These are phyloP conservation scores for Parascotia fuliginaria DNA, from an alignment of 2,888 invertebrate species.

Conservation along the genomic window DNA sequence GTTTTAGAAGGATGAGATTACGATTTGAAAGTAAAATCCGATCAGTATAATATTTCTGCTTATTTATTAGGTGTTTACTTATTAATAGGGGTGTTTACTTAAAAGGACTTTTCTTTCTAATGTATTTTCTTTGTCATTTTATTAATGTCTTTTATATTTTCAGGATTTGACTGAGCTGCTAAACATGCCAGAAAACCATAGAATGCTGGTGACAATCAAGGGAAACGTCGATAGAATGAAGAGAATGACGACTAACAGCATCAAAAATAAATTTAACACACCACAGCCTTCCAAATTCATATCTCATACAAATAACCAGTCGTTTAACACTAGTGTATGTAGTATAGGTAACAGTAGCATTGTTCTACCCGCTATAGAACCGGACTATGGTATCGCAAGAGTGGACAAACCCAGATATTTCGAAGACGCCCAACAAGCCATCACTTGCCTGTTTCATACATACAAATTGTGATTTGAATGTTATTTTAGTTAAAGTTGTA, in stretches of 20 bases:
- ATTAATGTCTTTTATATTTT: slow-evolving; percentile 17
- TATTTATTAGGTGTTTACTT: too few species aligned
- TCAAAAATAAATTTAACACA: slow-evolving; percentile 56
- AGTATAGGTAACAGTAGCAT: slow-evolving; percentile 31
- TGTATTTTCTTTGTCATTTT: too few species aligned
- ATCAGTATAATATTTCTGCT: too few species aligned
- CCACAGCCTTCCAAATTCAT: slow-evolving; percentile 57
- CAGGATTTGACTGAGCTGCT: slow-evolving; percentile 72
- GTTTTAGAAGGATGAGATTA: too few species aligned
- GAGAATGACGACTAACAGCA: slow-evolving; percentile 63
- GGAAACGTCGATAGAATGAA: slow-evolving; percentile 65
- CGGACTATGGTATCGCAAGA: slow-evolving; percentile 73
- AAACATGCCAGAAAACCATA: slow-evolving; percentile 68
- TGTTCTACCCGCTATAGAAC: slow-evolving; percentile 68
- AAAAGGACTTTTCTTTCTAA: not conserved
- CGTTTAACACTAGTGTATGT: slow-evolving; percentile 50
- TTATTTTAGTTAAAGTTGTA: slow-evolving; percentile 35
- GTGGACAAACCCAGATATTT: slow-evolving; percentile 73
- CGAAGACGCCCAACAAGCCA: slow-evolving; percentile 74
- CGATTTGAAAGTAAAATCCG: too few species aligned
- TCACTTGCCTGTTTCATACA: slow-evolving; percentile 68
- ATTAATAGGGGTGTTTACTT: too few species aligned
- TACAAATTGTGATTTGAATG: slow-evolving; percentile 68
- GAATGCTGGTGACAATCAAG: slow-evolving; percentile 69
- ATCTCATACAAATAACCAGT: slow-evolving; percentile 55